A percentile compares a stretch with the other conserved stretches of the same genome.
Evolutionary conservation across 2,113 vertebrate genomes (phyloP).

Genomic region (Sclerurus mexicanus): DNA sequence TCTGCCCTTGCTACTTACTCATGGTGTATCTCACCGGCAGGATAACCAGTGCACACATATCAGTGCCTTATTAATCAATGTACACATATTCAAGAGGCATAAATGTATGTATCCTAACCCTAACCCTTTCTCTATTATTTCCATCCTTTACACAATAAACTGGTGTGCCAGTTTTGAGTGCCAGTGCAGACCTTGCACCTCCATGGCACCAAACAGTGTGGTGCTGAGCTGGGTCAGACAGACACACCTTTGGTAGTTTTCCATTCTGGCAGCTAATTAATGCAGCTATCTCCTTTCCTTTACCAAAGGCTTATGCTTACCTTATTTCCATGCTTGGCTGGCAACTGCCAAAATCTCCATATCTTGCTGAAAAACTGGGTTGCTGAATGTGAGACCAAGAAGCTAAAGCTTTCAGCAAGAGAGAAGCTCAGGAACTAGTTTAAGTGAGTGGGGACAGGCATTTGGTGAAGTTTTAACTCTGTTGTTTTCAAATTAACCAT

Average conservation of each 20-base stretch:
- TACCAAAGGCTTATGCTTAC: not conserved
- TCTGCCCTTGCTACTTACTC: not conserved
- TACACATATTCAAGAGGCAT: rapidly evolving
- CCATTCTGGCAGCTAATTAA: not conserved
- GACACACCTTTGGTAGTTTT: not conserved
- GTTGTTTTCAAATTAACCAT: not conserved
- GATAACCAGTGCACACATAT: not conserved
- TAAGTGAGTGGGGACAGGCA: not conserved
- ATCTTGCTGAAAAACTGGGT: not conserved
- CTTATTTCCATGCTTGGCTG: not conserved
- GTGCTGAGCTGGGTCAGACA: not conserved
- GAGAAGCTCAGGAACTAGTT: not conserved
- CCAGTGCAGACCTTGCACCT: not conserved
- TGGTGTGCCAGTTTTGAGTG: not conserved
- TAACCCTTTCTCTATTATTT: not conserved
- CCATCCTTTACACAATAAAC: not conserved
- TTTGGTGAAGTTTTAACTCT: not conserved
- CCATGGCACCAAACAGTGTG: not conserved
- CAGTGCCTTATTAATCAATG: rapidly evolving
- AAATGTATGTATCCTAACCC: not conserved
- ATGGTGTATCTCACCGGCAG: not conserved
- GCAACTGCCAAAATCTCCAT: not conserved
- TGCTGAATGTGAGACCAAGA: not conserved
- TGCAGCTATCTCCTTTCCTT: not conserved
- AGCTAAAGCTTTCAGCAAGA: not conserved